A percentile compares a stretch with the other conserved stretches of the same genome.
These are phyloP conservation scores for Sympetrum striolatum DNA, from an alignment of 2,888 invertebrate species.

Conservation along the genomic window DNA sequence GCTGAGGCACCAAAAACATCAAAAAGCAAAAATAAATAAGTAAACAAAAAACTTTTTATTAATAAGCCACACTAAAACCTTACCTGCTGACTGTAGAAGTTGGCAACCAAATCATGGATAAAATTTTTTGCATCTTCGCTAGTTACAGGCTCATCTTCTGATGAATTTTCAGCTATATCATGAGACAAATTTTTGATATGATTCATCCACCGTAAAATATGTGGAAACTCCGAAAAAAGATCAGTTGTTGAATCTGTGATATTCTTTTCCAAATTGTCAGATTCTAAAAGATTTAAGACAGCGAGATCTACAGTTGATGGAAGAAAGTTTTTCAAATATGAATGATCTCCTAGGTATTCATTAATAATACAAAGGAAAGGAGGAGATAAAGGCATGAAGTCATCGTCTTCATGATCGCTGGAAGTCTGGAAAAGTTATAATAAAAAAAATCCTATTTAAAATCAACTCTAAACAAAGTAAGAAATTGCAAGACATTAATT, in stretches of 20 bases:
- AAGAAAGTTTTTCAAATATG: not conserved
- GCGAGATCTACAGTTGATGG: conserved; percentile 9
- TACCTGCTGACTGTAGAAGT: not conserved
- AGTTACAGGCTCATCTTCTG: not conserved
- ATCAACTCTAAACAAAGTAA: not conserved
- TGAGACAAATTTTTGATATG: not conserved
- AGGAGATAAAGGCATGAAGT: not conserved
- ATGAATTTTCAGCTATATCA: not conserved
- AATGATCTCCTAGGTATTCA: not conserved
- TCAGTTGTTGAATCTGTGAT: not conserved
- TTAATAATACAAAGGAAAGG: conserved; percentile 5
- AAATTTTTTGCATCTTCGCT: not conserved
- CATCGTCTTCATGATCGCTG: not conserved
- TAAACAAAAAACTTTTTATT: too few species aligned
- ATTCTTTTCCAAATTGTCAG: not conserved
- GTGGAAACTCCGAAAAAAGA: not conserved
- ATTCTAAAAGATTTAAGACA: not conserved
- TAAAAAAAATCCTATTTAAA: not conserved
- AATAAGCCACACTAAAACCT: not conserved
- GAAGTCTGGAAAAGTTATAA: not conserved
- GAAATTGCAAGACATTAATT: not conserved
- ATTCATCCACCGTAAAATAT: not conserved
- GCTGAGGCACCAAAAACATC: not conserved
- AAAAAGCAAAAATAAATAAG: not conserved
- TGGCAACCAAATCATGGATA: not conserved